A percentile compares a stretch with the other conserved stretches of the same genome.
These are phyloP conservation scores for Crotalus horridus DNA, from an alignment of 2,113 vertebrate genomes.

Conservation along the genomic window DNA sequence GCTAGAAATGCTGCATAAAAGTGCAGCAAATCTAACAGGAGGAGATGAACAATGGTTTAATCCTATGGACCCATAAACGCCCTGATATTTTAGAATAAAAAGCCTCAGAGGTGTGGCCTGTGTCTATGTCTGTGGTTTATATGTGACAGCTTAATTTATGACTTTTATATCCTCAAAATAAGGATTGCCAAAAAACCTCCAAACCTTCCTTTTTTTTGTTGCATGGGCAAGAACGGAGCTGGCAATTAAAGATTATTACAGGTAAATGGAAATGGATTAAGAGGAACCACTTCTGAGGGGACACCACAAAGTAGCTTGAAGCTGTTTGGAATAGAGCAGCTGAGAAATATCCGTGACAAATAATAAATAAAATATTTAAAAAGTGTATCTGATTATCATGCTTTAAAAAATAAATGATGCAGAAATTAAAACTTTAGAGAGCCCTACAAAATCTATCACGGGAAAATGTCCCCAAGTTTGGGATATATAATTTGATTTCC, in stretches of 20 bases:
- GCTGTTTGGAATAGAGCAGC: not conserved
- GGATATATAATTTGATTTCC: not conserved
- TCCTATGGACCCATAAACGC: not conserved
- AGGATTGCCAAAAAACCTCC: no score
- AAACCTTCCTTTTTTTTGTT: no score
- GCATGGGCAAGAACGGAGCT: no score
- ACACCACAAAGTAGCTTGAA: not conserved
- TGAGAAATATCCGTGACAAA: not conserved
- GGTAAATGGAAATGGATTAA: not conserved
- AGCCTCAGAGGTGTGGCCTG: not conserved
- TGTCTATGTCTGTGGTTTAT: not conserved
- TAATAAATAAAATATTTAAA: not conserved
- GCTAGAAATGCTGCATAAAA: not conserved
- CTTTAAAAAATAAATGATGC: not conserved
- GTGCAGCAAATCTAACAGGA: not conserved
- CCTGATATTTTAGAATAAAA: not conserved
- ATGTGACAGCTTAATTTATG: not conserved
- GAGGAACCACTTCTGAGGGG: not conserved
- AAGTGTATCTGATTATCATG: not conserved
- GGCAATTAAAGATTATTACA: not conserved
- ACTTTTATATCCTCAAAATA: not conserved
- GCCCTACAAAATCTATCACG: not conserved
- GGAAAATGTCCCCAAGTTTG: not conserved
- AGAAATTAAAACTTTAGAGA: not conserved
- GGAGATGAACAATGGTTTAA: not conserved